Evolutionary conservation across 2,113 vertebrate genomes (phyloP).

Genomic region (Asarcornis scutulata): DNA sequence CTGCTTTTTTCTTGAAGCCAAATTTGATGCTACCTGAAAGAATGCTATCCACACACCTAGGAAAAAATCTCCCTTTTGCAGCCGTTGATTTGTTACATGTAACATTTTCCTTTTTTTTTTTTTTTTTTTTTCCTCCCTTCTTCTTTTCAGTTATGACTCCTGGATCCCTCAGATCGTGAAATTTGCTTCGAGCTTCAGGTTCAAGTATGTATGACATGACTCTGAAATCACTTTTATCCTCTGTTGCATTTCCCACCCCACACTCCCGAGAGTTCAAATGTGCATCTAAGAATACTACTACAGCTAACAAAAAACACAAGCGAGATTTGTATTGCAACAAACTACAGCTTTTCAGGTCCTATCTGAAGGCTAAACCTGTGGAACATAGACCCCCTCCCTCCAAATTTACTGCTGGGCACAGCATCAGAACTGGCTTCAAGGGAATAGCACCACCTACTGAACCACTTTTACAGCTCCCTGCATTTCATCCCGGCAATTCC

Average conservation of each 20-base stretch:
- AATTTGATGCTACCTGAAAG: neutral
- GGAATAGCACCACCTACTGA: conserved; percentile 45
- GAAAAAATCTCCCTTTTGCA: neutral
- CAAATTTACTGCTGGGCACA: neutral
- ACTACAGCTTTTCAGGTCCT: neutral
- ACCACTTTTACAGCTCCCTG: neutral
- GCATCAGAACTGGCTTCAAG: neutral
- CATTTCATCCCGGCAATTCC: neutral
- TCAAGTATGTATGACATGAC: neutral
- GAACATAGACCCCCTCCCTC: neutral
- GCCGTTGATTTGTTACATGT: neutral
- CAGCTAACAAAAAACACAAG: neutral
- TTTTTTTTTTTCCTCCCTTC: neutral
- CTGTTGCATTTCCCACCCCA: neutral
- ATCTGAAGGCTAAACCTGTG: neutral
- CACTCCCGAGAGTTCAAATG: neutral
- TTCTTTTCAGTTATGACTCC: neutral
- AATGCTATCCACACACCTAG: neutral
- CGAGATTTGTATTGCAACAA: neutral
- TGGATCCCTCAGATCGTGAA: neutral
- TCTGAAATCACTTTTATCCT: neutral
- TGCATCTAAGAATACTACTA: neutral
- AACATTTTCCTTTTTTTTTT: neutral
- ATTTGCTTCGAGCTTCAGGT: neutral
- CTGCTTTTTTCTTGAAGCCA: neutral